A percentile compares a stretch with the other conserved stretches of the same genome.
Conservation (phyloP, 2,888 invertebrate genomes). For the Polyommatus icarus region DNA sequence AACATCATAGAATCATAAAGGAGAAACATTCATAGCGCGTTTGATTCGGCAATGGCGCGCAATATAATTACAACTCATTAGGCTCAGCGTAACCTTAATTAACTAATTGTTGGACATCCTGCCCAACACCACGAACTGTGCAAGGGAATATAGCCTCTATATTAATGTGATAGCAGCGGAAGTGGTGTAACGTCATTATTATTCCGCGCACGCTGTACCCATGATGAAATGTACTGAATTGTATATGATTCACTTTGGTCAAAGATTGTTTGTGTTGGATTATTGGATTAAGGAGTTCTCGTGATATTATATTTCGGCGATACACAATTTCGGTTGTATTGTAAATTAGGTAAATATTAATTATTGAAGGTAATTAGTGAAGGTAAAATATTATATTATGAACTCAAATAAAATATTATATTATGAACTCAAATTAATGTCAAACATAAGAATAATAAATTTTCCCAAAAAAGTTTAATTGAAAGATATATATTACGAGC, state of each 20-base stretch:
- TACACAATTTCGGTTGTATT: neutral
- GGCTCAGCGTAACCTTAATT: conserved; percentile 61
- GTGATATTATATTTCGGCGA: neutral
- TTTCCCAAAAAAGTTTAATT: too few relatives aligned
- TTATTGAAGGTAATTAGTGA: too few relatives aligned
- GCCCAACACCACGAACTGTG: neutral
- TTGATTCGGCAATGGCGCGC: conserved; percentile 45
- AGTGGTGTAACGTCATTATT: neutral
- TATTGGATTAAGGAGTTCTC: conserved; percentile 26
- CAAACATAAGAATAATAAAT: too few relatives aligned
- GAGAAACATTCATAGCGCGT: neutral
- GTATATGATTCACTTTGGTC: conserved; percentile 43
- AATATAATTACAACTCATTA: conserved; percentile 72
- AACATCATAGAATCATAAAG: neutral
- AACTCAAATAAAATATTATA: too few relatives aligned
- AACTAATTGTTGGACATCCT: conserved; percentile 59
- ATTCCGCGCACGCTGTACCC: conserved; percentile 5
- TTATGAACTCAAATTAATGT: too few relatives aligned
- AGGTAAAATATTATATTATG: too few relatives aligned
- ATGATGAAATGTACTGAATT: conserved; percentile 37
- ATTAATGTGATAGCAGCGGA: neutral
- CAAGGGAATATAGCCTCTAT: neutral
- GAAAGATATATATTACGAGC: too few relatives aligned
- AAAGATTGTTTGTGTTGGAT: conserved; percentile 38
- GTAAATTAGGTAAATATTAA: neutral